Percentiles rank a stretch among this genome's conserved stretches.
These are phyloP conservation scores for Porites rus DNA, from an alignment of 92 coral and sea anemone species.

Conservation along the genomic window DNA sequence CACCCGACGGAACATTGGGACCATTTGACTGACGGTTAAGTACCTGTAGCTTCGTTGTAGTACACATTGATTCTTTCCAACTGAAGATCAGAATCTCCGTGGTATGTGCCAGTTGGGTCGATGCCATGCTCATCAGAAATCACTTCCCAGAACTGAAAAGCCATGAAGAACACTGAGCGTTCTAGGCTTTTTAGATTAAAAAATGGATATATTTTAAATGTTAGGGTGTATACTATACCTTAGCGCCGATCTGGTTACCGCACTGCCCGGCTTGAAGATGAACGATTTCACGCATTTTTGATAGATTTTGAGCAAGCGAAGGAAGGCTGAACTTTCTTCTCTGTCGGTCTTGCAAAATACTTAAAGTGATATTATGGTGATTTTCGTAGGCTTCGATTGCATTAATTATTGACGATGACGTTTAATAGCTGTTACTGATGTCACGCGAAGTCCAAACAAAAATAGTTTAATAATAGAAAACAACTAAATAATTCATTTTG, in stretches of 20 bases:
- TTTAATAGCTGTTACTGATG: not conserved
- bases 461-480: too few relatives aligned
- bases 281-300: slow-evolving; percentile 93
- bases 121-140: slow-evolving; percentile 95
- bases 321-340: not conserved
- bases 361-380: not conserved
- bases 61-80: slow-evolving; percentile 93
- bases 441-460: not conserved
- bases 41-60: slow-evolving; percentile 95
- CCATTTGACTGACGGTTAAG: not conserved
- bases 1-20: too few relatives aligned
- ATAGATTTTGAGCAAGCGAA: not conserved
- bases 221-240: slow-evolving; percentile 51
- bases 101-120: slow-evolving; percentile 95
- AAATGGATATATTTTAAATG: not conserved
- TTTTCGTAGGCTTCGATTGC: not conserved
- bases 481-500: too few relatives aligned
- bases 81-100: slow-evolving; percentile 96
- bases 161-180: not conserved
- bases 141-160: slow-evolving; percentile 90
- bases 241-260: slow-evolving; percentile 99
- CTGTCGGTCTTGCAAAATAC: not conserved
- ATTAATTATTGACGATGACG: not conserved
- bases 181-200: too few relatives aligned
- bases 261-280: slow-evolving; percentile 99